Percentiles rank a stretch among this genome's conserved stretches.
Evolutionary conservation across 2,888 invertebrate species (phyloP).

Genomic region (Phortica okadai): DNA sequence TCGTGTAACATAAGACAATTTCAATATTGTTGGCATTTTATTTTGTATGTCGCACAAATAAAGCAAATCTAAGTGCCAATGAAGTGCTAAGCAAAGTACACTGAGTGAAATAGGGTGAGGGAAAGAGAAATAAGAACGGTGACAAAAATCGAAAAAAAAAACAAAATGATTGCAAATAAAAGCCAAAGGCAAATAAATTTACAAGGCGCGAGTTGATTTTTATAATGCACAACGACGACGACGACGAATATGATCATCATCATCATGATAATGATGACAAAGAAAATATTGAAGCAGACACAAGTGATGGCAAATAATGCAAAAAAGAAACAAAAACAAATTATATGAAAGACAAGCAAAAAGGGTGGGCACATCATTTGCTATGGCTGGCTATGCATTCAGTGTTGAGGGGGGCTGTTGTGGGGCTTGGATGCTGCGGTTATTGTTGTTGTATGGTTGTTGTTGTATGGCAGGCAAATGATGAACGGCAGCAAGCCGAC

Average conservation of each 20-base stretch:
- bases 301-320: slow-evolving; percentile 3
- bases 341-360: not conserved
- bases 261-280: slow-evolving; percentile 12
- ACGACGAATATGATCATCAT: not conserved
- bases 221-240: slow-evolving; percentile 7
- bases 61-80: not conserved
- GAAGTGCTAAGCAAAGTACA: not conserved
- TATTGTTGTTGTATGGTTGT: no score
- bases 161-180: not conserved
- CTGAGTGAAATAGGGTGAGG: not conserved
- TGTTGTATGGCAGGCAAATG: not conserved
- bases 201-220: slow-evolving; percentile 12
- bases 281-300: slow-evolving; percentile 4
- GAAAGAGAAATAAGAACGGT: not conserved
- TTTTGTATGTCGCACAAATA: no score
- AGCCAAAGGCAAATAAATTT: not conserved
- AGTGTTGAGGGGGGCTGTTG: not conserved
- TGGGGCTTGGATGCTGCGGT: not conserved
- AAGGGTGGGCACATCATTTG: no score
- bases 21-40: no score
- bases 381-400: no score
- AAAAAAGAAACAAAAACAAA: not conserved
- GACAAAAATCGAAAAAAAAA: not conserved
- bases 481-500: not conserved
- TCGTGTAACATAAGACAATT: no score